phyloP scores from a whole-genome alignment of 2,888 invertebrate genomes.

The Tanytarsus gracilentus region DNA sequence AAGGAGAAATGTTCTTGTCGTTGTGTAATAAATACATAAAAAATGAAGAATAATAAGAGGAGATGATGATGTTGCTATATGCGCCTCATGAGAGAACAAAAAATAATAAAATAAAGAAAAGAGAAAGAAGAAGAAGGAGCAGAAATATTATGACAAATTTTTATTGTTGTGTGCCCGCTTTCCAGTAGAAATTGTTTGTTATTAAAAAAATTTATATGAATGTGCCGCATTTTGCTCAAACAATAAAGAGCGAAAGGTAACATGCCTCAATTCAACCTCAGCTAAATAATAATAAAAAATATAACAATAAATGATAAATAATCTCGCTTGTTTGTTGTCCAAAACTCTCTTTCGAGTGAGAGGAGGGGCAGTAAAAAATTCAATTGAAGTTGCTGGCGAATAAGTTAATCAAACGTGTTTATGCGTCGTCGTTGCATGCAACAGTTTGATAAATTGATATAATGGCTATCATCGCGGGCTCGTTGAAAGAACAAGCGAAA shows the following conservation, averaged over 20 bases:
- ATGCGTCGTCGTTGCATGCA: constrained; percentile 3
- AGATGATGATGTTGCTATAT: too few species aligned
- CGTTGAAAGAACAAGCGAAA: background rate
- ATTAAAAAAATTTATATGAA: background rate
- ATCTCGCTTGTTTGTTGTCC: background rate
- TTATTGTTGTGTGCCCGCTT: constrained; percentile 23
- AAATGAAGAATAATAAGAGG: background rate
- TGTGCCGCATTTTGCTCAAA: constrained; percentile 12
- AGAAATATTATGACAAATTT: constrained; percentile 29
- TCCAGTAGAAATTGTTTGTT: background rate
- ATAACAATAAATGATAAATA: constrained; percentile 26
- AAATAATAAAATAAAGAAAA: background rate
- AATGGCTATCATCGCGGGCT: background rate
- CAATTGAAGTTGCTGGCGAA: background rate
- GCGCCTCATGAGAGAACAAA: background rate
- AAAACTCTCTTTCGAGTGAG: background rate
- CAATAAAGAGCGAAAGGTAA: constrained; percentile 1
- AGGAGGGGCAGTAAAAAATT: background rate
- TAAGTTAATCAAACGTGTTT: constrained; percentile 19
- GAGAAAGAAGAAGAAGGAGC: background rate
- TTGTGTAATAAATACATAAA: constrained; percentile 6
- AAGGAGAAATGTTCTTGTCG: background rate
- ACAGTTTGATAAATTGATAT: constrained; percentile 23
- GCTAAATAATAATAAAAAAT: background rate
- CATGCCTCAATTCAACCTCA: background rate